Evolutionary conservation across 2,113 vertebrate species (phyloP).

Genomic region (Apeltes quadracus): DNA sequence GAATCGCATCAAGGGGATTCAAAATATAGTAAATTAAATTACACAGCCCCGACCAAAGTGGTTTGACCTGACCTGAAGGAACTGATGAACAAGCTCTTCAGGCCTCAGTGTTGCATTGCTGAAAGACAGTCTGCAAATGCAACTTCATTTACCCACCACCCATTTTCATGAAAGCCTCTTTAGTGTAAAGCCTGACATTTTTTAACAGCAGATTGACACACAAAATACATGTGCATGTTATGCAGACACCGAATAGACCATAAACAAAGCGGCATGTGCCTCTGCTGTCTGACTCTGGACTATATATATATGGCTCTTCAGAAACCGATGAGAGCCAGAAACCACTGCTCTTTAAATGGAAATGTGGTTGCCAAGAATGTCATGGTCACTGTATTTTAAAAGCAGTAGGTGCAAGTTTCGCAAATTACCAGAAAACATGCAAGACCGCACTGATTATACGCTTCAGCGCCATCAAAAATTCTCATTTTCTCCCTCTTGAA

Average conservation of each 20-base stretch:
- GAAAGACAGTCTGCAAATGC: background rate
- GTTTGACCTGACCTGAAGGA: background rate
- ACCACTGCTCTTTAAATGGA: background rate
- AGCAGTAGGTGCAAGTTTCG: background rate
- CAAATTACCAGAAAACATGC: background rate
- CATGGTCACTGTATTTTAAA: slow-evolving; percentile 8
- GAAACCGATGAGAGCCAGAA: background rate
- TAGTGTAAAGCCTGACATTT: background rate
- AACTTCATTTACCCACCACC: background rate
- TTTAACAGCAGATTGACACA: background rate
- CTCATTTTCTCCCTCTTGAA: background rate
- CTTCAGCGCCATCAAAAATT: background rate
- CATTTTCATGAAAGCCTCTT: background rate
- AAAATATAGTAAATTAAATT: background rate
- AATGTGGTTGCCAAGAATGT: slow-evolving; percentile 1
- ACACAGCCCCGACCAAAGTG: background rate
- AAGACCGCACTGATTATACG: background rate
- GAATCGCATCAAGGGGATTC: background rate
- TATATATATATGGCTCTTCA: background rate
- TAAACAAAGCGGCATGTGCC: background rate
- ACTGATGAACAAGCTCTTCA: background rate
- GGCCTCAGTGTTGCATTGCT: background rate
- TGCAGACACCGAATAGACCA: background rate
- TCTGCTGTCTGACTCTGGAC: background rate
- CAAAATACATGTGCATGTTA: background rate